phyloP scores from a whole-genome alignment of 2,888 invertebrate species.

The Diarsia mendica region DNA sequence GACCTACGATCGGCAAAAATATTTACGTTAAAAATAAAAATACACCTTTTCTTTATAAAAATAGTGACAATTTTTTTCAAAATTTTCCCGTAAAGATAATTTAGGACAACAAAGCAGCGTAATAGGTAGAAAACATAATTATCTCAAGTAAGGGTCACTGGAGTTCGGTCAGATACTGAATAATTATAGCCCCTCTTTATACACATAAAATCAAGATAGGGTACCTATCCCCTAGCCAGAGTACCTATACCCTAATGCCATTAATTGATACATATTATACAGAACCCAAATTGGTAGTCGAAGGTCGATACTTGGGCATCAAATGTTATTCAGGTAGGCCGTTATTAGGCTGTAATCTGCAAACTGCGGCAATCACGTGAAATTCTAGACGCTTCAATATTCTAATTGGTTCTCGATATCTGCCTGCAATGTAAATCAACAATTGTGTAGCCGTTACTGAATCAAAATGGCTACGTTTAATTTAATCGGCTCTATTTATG shows the following conservation, averaged over 20 bases:
- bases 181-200: slow-evolving; percentile 11
- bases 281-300: slow-evolving; percentile 44
- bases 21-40: neutral
- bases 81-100: neutral
- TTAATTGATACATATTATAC: slow-evolving; percentile 55
- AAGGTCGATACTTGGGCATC: slow-evolving; percentile 28
- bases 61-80: neutral
- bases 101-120: neutral
- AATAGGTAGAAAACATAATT: slow-evolving; percentile 19
- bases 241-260: slow-evolving; percentile 3
- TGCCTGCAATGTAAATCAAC: slow-evolving; percentile 42
- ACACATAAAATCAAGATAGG: slow-evolving; percentile 27
- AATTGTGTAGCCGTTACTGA: slow-evolving; percentile 13
- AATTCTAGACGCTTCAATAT: slow-evolving; percentile 47
- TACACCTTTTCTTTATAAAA: neutral
- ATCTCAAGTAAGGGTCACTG: neutral
- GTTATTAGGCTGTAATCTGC: slow-evolving; percentile 31
- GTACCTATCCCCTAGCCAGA: neutral
- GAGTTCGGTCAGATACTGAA: slow-evolving; percentile 9
- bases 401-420: slow-evolving; percentile 54
- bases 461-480: slow-evolving; percentile 24
- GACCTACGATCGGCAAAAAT: slow-evolving; percentile 20
- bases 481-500: slow-evolving; percentile 19
- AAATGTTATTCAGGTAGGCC: slow-evolving; percentile 48
- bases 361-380: slow-evolving; percentile 41